Percentiles rank a stretch among this genome's conserved stretches.
phyloP scores from a whole-genome alignment of 1,140 invertebrate species.

The Cydia amplana region DNA sequence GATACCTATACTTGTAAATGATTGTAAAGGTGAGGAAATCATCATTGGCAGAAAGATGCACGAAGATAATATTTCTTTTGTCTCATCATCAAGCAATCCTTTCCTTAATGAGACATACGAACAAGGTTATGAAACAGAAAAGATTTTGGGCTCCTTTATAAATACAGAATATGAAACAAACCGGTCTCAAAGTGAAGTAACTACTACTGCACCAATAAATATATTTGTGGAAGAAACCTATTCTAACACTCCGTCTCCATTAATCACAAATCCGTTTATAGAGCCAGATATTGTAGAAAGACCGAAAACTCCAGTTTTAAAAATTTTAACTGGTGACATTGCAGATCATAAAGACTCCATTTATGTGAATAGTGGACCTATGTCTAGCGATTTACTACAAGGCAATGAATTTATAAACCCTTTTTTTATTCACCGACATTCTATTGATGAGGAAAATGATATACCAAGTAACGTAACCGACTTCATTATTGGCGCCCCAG shows the following conservation, averaged over 20 bases:
- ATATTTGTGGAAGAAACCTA: constrained; percentile 46
- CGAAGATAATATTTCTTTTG: constrained; percentile 50
- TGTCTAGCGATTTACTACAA: constrained; percentile 45
- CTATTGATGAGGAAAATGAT: constrained; percentile 44
- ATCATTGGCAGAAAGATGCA: constrained; percentile 29
- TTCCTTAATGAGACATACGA: constrained; percentile 56
- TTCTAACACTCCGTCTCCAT: constrained; percentile 33
- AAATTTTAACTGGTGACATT: constrained; percentile 59
- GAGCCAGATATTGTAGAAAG: constrained; percentile 48
- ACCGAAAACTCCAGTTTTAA: constrained; percentile 67
- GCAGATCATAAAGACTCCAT: constrained; percentile 47
- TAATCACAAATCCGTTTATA: constrained; percentile 56
- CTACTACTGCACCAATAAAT: constrained; percentile 47
- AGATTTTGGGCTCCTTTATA: constrained; percentile 57
- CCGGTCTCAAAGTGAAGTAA: constrained; percentile 67
- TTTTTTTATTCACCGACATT: constrained; percentile 53
- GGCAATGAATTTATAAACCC: constrained; percentile 66
- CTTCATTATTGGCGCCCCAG: constrained; percentile 77
- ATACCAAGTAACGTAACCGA: constrained; percentile 52
- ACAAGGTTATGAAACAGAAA: constrained; percentile 54
- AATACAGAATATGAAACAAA: constrained; percentile 66
- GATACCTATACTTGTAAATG: background rate
- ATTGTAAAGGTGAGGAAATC: background rate
- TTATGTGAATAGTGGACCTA: constrained; percentile 45
- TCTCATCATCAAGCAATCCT: constrained; percentile 59